Percentiles rank a stretch among this genome's conserved stretches.
phyloP scores from a whole-genome alignment of 2,113 vertebrate species.

The Sminthopsis crassicaudata region DNA sequence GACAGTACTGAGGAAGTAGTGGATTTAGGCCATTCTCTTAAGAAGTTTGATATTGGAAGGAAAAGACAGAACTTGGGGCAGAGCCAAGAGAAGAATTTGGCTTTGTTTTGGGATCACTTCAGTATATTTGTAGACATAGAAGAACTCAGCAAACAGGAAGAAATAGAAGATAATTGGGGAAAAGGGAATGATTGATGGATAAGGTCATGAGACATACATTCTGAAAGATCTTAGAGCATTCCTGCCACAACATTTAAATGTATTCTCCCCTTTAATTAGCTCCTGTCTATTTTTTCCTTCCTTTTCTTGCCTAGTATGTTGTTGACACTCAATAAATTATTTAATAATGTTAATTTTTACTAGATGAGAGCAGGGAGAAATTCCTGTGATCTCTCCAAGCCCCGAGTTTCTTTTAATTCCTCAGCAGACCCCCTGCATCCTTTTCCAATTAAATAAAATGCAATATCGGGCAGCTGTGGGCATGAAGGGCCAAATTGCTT shows the following conservation, averaged over 20 bases:
- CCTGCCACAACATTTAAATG: slow-evolving; percentile 47
- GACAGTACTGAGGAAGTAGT: background rate
- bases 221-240: background rate
- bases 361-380: slow-evolving; percentile 57
- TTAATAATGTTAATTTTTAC: slow-evolving; percentile 70
- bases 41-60: background rate
- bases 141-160: background rate
- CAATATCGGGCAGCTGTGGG: slow-evolving; percentile 64
- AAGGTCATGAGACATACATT: background rate
- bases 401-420: slow-evolving; percentile 56
- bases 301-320: slow-evolving; percentile 42
- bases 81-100: background rate
- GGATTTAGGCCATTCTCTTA: background rate
- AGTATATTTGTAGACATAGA: background rate
- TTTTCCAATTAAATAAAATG: slow-evolving; percentile 69
- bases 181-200: background rate
- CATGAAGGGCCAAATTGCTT: slow-evolving; percentile 59
- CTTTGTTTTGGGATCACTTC: background rate
- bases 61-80: background rate
- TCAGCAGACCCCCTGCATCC: slow-evolving; percentile 46
- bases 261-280: slow-evolving; percentile 38
- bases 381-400: slow-evolving; percentile 48
- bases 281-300: slow-evolving; percentile 22
- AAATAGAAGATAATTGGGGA: background rate
- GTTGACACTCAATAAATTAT: slow-evolving; percentile 67